Evolutionary conservation across 1,140 invertebrate species (phyloP), one percentile per base, ranked within the genome.

Genomic region (Streblospio benedicti): DNA sequence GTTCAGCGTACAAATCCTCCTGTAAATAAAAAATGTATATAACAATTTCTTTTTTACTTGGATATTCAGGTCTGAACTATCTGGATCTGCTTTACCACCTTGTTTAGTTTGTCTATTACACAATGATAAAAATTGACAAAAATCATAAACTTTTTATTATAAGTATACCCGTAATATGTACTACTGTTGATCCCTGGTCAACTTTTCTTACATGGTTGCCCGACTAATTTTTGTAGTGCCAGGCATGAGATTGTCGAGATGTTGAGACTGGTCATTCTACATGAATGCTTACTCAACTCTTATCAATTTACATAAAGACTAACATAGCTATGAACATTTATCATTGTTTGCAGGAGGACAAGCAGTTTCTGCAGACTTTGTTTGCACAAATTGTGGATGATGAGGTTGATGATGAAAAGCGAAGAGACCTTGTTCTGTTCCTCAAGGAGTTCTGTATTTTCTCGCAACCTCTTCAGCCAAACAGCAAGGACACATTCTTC

Each of bases 391-490:
- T 99, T 62, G 93, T 87, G 50, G 90, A 95, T 77, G 86, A 90
- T 70, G 83, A 86, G 64, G 94, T 91, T 44, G 82, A 86, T 43
- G 85, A 93, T 65, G 75, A 81, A 14, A 93, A 94, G 71, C 83
- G 94, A 69, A 84, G 91, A 70, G 96, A 99, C 79, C 84, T 98
- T 63, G 90, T 98, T 54, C 80, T 97, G 62, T 99, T 99, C 81
- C 81, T 99, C 31, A 99, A 98, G 78, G 97, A 99, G 79, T 97
- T 97, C 79, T 98, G 95, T 81, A 95, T 93, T 77, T 98, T 97
- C 83, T 95, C 93, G 67, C 93, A 97, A 81, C 97, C 95, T 76
- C 80, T 99, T 65, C 94, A 98, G 74, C 92, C 92, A 9, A 91
- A 93, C 74, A 91, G 90, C 67, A 92, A 97, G 77, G 97, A 99